Conservation (phyloP, 2,888 invertebrate species). For the Folsomia candida region DNA sequence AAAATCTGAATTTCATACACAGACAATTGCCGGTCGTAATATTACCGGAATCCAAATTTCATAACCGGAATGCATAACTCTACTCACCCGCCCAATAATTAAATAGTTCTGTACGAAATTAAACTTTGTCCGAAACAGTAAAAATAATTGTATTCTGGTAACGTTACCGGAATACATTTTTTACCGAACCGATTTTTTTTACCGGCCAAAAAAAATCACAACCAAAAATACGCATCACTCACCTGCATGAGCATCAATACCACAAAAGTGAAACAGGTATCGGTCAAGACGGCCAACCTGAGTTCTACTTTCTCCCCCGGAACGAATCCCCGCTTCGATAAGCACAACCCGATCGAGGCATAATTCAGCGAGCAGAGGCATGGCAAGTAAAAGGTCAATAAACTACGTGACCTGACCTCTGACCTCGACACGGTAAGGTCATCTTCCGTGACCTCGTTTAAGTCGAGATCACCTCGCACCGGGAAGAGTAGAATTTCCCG, state of each 20-base stretch:
- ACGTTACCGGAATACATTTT: no score
- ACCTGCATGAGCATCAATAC: conserved; percentile 6
- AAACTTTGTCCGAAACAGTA: no score
- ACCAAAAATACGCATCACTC: neutral
- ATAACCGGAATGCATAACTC: no score
- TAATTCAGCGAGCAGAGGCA: conserved; percentile 25
- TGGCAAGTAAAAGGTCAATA: neutral
- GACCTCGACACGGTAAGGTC: neutral
- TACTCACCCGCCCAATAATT: no score
- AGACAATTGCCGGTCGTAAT: no score
- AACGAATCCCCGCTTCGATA: conserved; percentile 20
- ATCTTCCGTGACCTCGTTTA: conserved; percentile 19
- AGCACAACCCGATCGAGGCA: conserved; percentile 24
- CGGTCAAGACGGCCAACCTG: neutral
- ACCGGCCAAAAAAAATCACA: neutral
- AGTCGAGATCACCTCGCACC: conserved; percentile 32
- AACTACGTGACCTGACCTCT: neutral
- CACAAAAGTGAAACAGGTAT: neutral
- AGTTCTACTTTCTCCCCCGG: conserved; percentile 23
- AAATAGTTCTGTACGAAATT: no score
- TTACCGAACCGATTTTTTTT: no score
- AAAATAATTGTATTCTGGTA: no score
- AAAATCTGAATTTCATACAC: no score
- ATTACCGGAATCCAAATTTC: no score
- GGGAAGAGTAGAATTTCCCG: conserved; percentile 24